Evolutionary conservation across 2,113 vertebrate species (phyloP).

Genomic region (Perca fluviatilis): DNA sequence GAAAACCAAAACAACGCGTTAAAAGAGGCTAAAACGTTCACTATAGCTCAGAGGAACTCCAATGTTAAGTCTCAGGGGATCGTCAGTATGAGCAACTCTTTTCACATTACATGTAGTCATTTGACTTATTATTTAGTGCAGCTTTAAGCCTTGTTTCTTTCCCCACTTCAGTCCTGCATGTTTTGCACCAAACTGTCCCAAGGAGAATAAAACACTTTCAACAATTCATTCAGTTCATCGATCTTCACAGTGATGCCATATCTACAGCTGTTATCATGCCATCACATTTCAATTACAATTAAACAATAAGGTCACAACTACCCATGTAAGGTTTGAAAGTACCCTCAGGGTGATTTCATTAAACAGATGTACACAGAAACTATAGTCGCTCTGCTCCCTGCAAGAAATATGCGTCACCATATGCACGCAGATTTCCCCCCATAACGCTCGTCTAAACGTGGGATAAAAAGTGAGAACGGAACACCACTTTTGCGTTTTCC

Average conservation of each 20-base stretch:
- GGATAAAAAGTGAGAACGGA: no score
- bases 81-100: background rate
- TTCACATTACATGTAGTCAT: background rate
- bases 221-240: slow-evolving; percentile 9
- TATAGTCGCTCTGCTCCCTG: background rate
- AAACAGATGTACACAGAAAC: background rate
- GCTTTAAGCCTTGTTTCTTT: background rate
- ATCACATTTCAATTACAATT: background rate
- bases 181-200: background rate
- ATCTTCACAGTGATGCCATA: background rate
- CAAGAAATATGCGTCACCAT: background rate
- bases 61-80: background rate
- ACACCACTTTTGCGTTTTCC: no score
- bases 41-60: background rate
- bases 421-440: no score
- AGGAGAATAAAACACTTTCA: background rate
- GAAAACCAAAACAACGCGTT: background rate
- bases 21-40: background rate
- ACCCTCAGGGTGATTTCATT: background rate
- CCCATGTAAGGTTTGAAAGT: background rate
- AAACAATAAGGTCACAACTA: slow-evolving; percentile 5
- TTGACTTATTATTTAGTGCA: background rate
- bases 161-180: background rate
- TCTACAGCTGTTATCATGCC: background rate
- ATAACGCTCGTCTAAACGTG: no score